These are phyloP conservation scores for Strongylocentrotus purpuratus DNA, from an alignment of 35 echinoderm and acorn worm genomes.

Conservation along the genomic window DNA sequence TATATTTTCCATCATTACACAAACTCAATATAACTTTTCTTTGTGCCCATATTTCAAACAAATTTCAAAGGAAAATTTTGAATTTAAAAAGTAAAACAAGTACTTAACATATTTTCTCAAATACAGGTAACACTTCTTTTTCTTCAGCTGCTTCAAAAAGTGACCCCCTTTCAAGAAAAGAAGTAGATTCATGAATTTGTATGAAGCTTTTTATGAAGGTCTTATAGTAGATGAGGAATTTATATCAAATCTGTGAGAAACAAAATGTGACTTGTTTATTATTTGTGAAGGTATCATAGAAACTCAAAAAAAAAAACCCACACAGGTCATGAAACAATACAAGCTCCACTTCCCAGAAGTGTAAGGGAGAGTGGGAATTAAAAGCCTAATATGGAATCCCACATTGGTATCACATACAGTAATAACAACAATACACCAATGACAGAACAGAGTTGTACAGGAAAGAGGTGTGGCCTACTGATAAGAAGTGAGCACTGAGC, in stretches of 20 bases:
- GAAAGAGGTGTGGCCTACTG: conserved; percentile 44
- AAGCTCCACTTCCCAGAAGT: not conserved
- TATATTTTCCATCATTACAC: too few relatives aligned
- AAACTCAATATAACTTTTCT: too few relatives aligned
- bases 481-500: not conserved
- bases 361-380: not conserved
- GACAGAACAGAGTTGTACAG: not conserved
- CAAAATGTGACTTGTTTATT: not conserved
- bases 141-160: too few relatives aligned
- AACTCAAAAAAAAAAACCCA: not conserved
- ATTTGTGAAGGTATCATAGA: not conserved
- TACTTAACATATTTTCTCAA: not conserved
- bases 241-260: not conserved
- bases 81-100: too few relatives aligned
- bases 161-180: too few relatives aligned
- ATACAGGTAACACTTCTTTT: not conserved
- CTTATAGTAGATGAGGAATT: too few relatives aligned
- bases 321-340: not conserved
- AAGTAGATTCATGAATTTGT: too few relatives aligned
- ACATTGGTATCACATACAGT: not conserved
- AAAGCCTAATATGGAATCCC: not conserved
- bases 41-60: too few relatives aligned
- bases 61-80: too few relatives aligned
- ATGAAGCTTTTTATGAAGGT: too few relatives aligned
- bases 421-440: conserved; percentile 44